phyloP scores from a whole-genome alignment of 1,140 invertebrate genomes.

The Ylistrum balloti region DNA sequence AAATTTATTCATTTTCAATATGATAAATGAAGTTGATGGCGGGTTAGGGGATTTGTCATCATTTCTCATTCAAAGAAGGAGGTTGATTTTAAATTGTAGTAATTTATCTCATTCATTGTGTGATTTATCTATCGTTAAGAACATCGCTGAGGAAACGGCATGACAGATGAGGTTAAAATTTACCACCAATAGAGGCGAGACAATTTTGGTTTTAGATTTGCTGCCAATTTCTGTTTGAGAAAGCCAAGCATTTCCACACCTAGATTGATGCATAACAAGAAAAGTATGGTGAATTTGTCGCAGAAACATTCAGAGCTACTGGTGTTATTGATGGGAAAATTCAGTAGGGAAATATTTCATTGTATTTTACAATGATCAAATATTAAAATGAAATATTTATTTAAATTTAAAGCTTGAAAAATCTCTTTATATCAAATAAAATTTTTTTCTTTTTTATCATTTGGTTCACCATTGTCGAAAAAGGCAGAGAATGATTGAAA shows the following conservation, averaged over 20 bases:
- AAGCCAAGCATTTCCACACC: not conserved
- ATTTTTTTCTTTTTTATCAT: too few relatives aligned
- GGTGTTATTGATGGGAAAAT: not conserved
- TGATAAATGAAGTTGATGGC: slow-evolving; percentile 8
- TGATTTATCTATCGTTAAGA: slow-evolving; percentile 35
- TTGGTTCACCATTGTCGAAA: too few relatives aligned
- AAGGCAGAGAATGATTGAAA: too few relatives aligned
- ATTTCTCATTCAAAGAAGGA: slow-evolving; percentile 14
- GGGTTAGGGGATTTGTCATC: slow-evolving; percentile 1
- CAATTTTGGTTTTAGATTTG: slow-evolving; percentile 33
- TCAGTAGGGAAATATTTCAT: not conserved
- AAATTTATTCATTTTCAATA: slow-evolving; percentile 36
- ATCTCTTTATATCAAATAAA: not conserved
- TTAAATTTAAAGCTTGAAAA: not conserved
- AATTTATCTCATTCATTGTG: not conserved
- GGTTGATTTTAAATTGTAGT: not conserved
- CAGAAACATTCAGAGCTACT: not conserved
- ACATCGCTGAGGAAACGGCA: not conserved
- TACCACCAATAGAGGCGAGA: slow-evolving; percentile 1
- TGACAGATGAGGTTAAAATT: slow-evolving; percentile 9
- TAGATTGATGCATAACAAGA: not conserved
- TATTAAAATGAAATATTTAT: slow-evolving; percentile 41
- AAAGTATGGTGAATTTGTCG: not conserved
- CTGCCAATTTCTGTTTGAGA: slow-evolving; percentile 5
- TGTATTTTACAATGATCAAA: slow-evolving; percentile 20